phyloP scores from a whole-genome alignment of 2,797 vertebrate species.

The Pipistrellus nathusii region DNA sequence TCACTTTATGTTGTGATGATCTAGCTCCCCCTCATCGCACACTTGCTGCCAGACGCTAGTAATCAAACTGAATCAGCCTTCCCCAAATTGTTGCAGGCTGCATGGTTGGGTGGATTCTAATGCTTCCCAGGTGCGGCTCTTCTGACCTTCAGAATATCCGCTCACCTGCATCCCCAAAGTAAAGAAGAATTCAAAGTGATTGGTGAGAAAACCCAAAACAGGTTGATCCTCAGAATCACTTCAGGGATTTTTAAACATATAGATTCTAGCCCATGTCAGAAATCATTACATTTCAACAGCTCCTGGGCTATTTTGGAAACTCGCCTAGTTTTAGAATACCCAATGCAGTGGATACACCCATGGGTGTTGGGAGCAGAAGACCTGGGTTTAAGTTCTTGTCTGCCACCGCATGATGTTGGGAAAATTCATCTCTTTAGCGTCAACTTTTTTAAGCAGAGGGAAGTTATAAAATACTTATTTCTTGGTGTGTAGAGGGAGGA shows the following conservation, averaged over 20 bases:
- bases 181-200: constrained; percentile 21
- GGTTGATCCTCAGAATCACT: constrained; percentile 32
- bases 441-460: background rate
- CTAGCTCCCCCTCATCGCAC: background rate
- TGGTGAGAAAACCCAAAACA: constrained; percentile 7
- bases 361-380: background rate
- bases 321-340: background rate
- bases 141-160: background rate
- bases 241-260: constrained; percentile 19
- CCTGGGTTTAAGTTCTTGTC: background rate
- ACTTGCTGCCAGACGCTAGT: constrained; percentile 29
- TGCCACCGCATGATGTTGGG: background rate
- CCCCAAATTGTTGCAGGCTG: background rate
- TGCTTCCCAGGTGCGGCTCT: constrained; percentile 38
- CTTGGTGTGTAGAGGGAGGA: background rate
- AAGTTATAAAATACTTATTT: background rate
- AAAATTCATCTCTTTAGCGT: background rate
- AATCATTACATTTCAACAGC: background rate
- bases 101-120: background rate
- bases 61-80: background rate
- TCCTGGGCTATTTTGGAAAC: background rate
- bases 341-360: background rate
- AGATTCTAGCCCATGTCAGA: background rate
- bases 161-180: background rate
- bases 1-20: background rate